Base-by-base conservation (phyloP, 2,113 vertebrate genomes). In the Eulemur macaco region DNA sequence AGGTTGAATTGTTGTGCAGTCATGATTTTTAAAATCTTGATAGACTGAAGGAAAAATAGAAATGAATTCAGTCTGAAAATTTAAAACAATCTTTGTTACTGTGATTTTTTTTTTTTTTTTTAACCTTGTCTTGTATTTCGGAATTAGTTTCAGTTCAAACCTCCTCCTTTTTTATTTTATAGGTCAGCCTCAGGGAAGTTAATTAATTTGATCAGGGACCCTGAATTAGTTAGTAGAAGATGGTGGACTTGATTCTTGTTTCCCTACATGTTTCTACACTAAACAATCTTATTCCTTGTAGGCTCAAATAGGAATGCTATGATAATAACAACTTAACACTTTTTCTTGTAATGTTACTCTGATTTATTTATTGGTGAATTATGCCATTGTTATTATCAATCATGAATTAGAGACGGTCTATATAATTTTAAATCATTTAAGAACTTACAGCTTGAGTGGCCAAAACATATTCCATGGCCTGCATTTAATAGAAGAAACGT, bases 111-210 rank as follows among this genome's bases (percentile, higher is more conserved):
- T 63, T 63, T 29, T 63, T 29, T 64, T 64, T 29, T 64, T 31
- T 64, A 4, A 81, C 21, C 8, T 86, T 95, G 42, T 47, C 11
- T 56, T 91, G 6, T 31, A 86, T 91, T 95, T 89, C n/a, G 63
- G 29, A 84, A 74, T 90, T 90, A 94, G 11, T 47, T 96, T 95
- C 23, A 50, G 8, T 77, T 8, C 6, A 81, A 64, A 31, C 14
- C 12, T 82, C 15, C 81, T 80, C 21, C 9, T 54, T 54, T 92
- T 52, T 64, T 90, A 87, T 73, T 95, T 96, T 98, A 84, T 95
- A 94, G 89, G 39, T 93, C 78, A 93, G 45, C 13, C 17, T 31
- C 37, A 69, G 47, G 58, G 74, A 89, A 80, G 56, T 89, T 85
- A 91, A 78, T 97, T 88, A 86, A 80, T 95, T 93, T 94, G 27